Base-by-base conservation (phyloP, 2,797 vertebrate genomes). In the Leuciscus waleckii region DNA sequence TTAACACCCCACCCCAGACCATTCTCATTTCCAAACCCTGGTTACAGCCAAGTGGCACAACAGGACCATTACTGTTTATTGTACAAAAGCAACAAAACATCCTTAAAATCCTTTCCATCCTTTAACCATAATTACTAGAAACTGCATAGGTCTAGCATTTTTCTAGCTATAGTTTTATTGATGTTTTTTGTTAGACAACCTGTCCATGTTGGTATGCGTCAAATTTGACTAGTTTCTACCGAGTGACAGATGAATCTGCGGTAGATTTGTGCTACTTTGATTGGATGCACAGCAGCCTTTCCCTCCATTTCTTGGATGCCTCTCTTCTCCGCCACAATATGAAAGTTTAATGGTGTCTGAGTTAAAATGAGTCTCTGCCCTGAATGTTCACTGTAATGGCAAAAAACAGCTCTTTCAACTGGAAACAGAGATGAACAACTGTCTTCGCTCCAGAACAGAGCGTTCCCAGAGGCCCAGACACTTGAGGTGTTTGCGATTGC, bases 321-420 rank as follows among this genome's bases (percentile, higher is more conserved):
- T 67, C 37, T 61, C 86, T 87, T 87, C 68, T 90, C 86, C 1
- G 8, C 82, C 79, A 87, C 87, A 76, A 83, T 91, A 89, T 95
- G 88, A 95, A 95, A 94, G 92, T 94, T 95, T 95, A 90, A 94
- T 94, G 92, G 87, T 89, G 89, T 90, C 94, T 89, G 93, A 94
- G 92, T 94, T 94, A 92, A 94, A 94, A 92, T 93, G 91, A 94
- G 90, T 90, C 92, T 89, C 51, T 70, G 90, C 85, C 91, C 93
- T 90, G 87, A 76, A 88, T 83, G 87, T 89, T 91, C 85, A 87
- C 87, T 88, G 76, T 91, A 89, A 89, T 85, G 88, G 90, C 63
- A 88, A 83, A 80, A 71, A 68, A 54, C 51, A 79, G 77, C 58
- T 81, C 54, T 74, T 84, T 84, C 76, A 76, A 46, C 49, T 78